These are phyloP conservation scores for Toxonevra muliebris DNA, from an alignment of 2,888 invertebrate species.

Conservation along the genomic window DNA sequence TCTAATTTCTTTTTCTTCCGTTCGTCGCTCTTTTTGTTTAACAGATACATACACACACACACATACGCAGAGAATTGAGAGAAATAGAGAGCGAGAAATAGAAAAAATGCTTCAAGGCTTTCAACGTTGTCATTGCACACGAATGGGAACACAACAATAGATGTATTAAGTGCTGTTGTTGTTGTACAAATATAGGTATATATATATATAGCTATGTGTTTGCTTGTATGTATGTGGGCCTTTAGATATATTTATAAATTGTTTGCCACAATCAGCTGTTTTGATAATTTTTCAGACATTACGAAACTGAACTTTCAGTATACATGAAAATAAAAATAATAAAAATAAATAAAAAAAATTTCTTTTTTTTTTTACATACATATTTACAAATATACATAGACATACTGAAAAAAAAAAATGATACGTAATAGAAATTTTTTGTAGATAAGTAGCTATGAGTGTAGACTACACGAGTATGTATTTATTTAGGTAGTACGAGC, in stretches of 20 bases:
- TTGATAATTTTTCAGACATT: slow-evolving; percentile 36
- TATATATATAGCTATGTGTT: slow-evolving; percentile 13
- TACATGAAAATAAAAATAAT: slow-evolving; percentile 21
- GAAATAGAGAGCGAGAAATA: not conserved
- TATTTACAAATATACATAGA: slow-evolving; percentile 8
- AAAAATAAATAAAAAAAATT: slow-evolving; percentile 28
- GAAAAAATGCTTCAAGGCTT: slow-evolving; percentile 36
- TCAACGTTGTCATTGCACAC: slow-evolving; percentile 30
- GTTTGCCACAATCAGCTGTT: slow-evolving; percentile 43
- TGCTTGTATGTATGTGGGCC: slow-evolving; percentile 7
- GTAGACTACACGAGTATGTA: not conserved
- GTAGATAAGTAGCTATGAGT: not conserved
- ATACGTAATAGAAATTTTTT: slow-evolving; percentile 1
- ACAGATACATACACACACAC: too few species aligned
- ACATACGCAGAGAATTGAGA: too few species aligned
- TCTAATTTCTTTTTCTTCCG: too few species aligned
- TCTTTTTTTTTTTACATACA: slow-evolving; percentile 23
- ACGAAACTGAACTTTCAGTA: slow-evolving; percentile 38
- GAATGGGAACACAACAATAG: slow-evolving; percentile 18
- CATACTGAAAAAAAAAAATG: slow-evolving; percentile 10
- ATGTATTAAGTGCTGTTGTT: slow-evolving; percentile 2
- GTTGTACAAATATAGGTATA: slow-evolving; percentile 11
- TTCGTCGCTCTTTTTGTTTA: too few species aligned
- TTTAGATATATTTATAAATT: slow-evolving; percentile 31
- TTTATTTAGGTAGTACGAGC: slow-evolving; percentile 1